phyloP scores from a whole-genome alignment of 2,888 invertebrate genomes.

The Cryptus viduatorius region DNA sequence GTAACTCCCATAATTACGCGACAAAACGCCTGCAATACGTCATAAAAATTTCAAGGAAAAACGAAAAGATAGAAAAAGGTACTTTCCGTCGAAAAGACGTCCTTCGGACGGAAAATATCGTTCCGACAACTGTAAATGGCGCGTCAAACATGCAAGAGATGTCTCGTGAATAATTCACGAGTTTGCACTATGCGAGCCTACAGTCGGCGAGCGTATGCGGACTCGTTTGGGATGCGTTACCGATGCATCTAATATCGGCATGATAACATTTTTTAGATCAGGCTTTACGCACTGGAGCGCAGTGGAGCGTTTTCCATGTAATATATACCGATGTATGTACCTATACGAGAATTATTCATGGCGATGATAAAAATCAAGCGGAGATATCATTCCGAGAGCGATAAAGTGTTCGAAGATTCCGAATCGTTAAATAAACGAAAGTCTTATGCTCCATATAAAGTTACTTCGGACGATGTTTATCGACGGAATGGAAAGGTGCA shows the following conservation, averaged over 20 bases:
- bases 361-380: conserved; percentile 9
- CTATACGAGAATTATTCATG: conserved; percentile 5
- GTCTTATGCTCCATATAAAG: conserved; percentile 38
- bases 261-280: not conserved
- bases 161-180: too few relatives aligned
- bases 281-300: not conserved
- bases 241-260: not conserved
- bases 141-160: too few relatives aligned
- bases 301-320: not conserved
- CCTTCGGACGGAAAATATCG: too few relatives aligned
- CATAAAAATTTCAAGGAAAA: too few relatives aligned
- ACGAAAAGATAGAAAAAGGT: too few relatives aligned
- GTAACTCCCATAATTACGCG: too few relatives aligned
- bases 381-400: not conserved
- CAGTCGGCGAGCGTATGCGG: too few relatives aligned
- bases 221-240: not conserved
- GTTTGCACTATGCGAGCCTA: too few relatives aligned
- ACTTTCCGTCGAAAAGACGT: too few relatives aligned
- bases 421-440: conserved; percentile 54
- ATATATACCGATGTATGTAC: not conserved
- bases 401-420: conserved; percentile 31
- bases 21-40: too few relatives aligned
- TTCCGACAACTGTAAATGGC: too few relatives aligned
- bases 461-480: conserved; percentile 56
- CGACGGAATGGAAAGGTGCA: conserved; percentile 54